These are phyloP conservation scores for Pteropus rufus DNA, from an alignment of 2,797 vertebrate genomes.

Conservation along the genomic window DNA sequence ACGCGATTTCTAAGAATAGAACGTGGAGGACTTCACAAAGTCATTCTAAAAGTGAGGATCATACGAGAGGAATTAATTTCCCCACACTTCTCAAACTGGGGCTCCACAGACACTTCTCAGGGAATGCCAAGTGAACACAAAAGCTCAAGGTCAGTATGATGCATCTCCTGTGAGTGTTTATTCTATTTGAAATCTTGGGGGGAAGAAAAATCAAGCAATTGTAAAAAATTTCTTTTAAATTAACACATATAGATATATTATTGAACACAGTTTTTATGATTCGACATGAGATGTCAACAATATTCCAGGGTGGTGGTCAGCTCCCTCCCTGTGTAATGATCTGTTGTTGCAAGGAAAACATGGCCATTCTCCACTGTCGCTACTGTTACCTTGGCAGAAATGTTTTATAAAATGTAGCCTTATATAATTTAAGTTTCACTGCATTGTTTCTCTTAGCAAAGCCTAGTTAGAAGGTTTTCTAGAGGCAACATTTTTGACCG, in stretches of 20 bases:
- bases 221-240: background rate
- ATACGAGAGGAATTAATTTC: background rate
- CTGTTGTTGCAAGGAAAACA: background rate
- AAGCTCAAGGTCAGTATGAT: background rate
- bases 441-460: background rate
- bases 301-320: background rate
- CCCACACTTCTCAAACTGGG: background rate
- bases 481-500: background rate
- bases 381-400: background rate
- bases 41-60: background rate
- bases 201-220: background rate
- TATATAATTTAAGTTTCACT: background rate
- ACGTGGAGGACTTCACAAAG: background rate
- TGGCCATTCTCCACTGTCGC: background rate
- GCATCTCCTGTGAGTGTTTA: background rate
- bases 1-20: slow-evolving; percentile 23
- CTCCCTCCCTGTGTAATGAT: background rate
- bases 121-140: background rate
- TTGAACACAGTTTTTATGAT: background rate
- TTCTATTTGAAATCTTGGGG: background rate
- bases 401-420: background rate
- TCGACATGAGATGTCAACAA: background rate
- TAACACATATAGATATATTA: background rate
- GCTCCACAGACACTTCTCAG: background rate
- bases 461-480: background rate